A percentile compares a stretch with the other conserved stretches of the same genome.
Evolutionary conservation across 2,888 invertebrate genomes (phyloP).

Genomic region (Papilio demoleus): DNA sequence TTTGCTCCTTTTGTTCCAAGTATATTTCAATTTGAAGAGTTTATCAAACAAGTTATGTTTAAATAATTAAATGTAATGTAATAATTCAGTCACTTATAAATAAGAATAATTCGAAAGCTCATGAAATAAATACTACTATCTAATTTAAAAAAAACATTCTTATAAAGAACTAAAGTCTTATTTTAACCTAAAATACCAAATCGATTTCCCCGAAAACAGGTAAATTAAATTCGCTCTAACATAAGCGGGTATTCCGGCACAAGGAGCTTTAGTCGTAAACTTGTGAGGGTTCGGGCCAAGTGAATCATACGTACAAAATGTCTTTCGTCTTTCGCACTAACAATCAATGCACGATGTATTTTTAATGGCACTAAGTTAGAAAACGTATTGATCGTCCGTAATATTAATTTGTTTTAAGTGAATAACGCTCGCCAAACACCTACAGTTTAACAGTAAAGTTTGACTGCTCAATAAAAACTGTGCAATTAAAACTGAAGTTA

Average conservation of each 20-base stretch:
- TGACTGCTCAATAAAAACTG: too few species aligned
- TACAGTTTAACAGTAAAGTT: too few species aligned
- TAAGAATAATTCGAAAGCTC: too few species aligned
- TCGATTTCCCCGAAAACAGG: conserved; percentile 23
- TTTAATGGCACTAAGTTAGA: conserved; percentile 44
- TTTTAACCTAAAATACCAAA: conserved; percentile 36
- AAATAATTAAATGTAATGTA: too few species aligned
- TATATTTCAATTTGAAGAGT: too few species aligned
- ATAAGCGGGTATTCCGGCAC: conserved; percentile 35
- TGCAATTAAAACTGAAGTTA: too few species aligned
- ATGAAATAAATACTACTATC: background rate
- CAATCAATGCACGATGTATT: conserved; percentile 56
- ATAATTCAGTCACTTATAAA: too few species aligned
- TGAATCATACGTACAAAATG: conserved; percentile 57
- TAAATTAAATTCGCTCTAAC: conserved; percentile 19
- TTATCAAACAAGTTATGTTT: background rate
- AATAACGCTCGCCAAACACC: too few species aligned
- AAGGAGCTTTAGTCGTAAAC: conserved; percentile 37
- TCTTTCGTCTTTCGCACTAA: conserved; percentile 50
- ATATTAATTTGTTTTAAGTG: background rate
- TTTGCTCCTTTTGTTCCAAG: too few species aligned
- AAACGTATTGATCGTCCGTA: background rate
- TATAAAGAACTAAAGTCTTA: background rate
- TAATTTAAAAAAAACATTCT: background rate
- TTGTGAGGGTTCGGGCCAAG: conserved; percentile 48